Evolutionary conservation across 2,113 vertebrate genomes (phyloP), one percentile per base, ranked within the genome.

Genomic region (Excalfactoria chinensis): DNA sequence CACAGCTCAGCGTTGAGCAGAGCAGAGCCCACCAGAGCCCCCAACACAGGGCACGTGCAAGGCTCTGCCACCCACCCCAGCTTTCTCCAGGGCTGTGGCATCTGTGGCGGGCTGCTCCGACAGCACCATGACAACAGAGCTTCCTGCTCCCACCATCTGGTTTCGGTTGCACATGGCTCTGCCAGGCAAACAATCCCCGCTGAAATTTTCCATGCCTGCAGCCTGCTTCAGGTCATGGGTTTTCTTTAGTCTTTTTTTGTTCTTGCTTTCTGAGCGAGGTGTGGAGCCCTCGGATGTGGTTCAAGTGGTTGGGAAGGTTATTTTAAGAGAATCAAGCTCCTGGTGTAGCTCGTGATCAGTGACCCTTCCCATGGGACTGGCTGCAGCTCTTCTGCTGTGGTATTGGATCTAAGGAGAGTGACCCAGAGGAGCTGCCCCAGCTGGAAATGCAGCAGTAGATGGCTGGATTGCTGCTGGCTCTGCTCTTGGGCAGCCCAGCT

Each of bases 1-100:
- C 0, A 0, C n/a, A n/a, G 32, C 49, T 63, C 81, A 17, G 11
- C 1, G 9, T 14, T 3, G 0, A 1, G 0, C 8, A 28, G 26
- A 67, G 23, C 1, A 5, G 51, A 75, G 59, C 34, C n/a, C n/a
- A 5, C 9, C 48, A 37, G 59, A 69, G 44, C 56, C 63, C 17
- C 49, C 48, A 12, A 6, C 0, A 2, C 10, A 13, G 5, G 25
- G 28, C 63, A 32, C 8, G 40, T 66, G 19, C 37, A 18, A 17
- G 28, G 20, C 30, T 9, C 13, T 44, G 64, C 30, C 64, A 22
- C 32, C 30, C 20, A 14, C 8, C 41, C 64, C 14, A 8, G 37
- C 60, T 63, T 37, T 11, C 37, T 40, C 25, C 17, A 11, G 25
- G 35, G 60, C 35, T 8, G 32, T 58, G 56, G 19, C 32, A 62